Conservation (phyloP, 2,888 invertebrate species). For the Melinaea marsaeus region DNA sequence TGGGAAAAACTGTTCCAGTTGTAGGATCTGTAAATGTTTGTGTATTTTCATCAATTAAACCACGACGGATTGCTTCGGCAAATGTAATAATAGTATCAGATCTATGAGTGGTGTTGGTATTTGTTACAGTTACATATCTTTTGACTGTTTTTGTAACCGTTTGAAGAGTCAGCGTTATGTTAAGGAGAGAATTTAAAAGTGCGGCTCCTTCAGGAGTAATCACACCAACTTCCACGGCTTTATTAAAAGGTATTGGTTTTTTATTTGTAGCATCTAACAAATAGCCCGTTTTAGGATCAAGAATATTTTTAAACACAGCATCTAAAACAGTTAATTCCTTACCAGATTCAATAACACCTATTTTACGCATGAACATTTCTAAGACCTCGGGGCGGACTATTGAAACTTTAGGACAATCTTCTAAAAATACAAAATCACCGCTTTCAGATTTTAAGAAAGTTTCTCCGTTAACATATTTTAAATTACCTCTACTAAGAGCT, state of each 20-base stretch:
- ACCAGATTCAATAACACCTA: constrained; percentile 87
- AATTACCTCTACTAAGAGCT: constrained; percentile 85
- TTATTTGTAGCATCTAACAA: constrained; percentile 85
- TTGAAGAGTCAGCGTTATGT: constrained; percentile 92
- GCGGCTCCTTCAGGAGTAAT: constrained; percentile 93
- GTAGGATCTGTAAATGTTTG: constrained; percentile 87
- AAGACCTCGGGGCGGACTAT: constrained; percentile 90
- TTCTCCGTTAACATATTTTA: constrained; percentile 85
- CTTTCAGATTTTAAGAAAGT: constrained; percentile 85
- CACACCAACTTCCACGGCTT: constrained; percentile 90
- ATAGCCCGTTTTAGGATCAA: constrained; percentile 93
- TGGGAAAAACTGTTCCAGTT: constrained; percentile 83
- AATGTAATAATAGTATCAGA: constrained; percentile 82
- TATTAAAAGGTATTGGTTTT: constrained; percentile 87
- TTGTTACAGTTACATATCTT: constrained; percentile 87
- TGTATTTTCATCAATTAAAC: constrained; percentile 87
- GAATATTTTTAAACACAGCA: constrained; percentile 89
- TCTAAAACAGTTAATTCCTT: constrained; percentile 90
- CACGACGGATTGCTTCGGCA: constrained; percentile 86
- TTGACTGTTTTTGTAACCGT: constrained; percentile 91
- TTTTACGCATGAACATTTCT: constrained; percentile 89
- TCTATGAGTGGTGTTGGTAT: constrained; percentile 78
- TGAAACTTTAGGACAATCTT: constrained; percentile 87
- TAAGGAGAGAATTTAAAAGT: constrained; percentile 88
- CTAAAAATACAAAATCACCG: constrained; percentile 86